Base-by-base conservation (phyloP, 1,140 invertebrate species). In the Plutomurus gul region DNA sequence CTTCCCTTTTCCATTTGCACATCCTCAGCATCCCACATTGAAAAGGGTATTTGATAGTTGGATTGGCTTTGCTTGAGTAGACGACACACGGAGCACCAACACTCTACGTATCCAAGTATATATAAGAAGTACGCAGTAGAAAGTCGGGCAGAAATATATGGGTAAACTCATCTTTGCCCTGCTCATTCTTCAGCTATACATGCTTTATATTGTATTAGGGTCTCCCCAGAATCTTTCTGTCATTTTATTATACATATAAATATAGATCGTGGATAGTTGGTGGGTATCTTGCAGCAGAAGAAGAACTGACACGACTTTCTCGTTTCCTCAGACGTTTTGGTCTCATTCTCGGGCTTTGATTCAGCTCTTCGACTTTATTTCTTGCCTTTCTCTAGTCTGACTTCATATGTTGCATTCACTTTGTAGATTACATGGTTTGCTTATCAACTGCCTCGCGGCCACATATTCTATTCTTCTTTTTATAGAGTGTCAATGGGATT, bases 1-100 rank as follows among this genome's bases (percentile, higher is more conserved):
- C 43, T 75, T 51, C 73, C 47, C 51, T 75, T 75, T 75, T 75
- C 73, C 73, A 75, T 75, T 75, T 51, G 37, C n/a, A 49, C 73
- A 49, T 75, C 73, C 73, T 30, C 25, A 40, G 56, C 27, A 25
- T 13, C 11, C 43, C 37, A 13, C 18, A 73, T 39, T 65, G 11
- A 16, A 27, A 7, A n/a, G 30, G 30, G 30, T 65, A n/a, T n/a
- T n/a, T n/a, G n/a, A 18, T 65, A 65, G 25, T 65, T 65, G n/a
- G 56, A 5, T n/a, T 5, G 30, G 13, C 51, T 60, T 60, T 60
- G 22, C 51, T 60, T 16, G 30, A 11, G 25, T n/a, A 33, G 22
- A 13, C 25, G 10, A 49, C 47, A 49, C n/a, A n/a, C n/a, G n/a
- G n/a, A n/a, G n/a, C n/a, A n/a, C n/a, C n/a, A n/a, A n/a, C n/a